Evolutionary conservation across 2,113 vertebrate species (phyloP).

Genomic region (Hipposideros armiger): DNA sequence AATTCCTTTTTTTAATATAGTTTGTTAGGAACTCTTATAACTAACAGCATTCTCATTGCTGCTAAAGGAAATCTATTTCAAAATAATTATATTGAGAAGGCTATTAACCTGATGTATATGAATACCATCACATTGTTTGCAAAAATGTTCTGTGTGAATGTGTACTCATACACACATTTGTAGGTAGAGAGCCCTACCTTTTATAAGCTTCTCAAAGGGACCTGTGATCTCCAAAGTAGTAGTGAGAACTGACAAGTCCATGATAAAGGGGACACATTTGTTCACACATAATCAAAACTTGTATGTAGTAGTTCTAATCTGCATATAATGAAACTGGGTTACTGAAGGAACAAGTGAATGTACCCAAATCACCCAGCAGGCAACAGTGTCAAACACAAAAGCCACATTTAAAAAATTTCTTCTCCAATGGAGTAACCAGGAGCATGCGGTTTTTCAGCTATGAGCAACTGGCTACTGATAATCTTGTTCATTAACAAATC

Average conservation of each 20-base stretch:
- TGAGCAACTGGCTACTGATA: constrained; percentile 77
- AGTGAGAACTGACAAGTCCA: not conserved
- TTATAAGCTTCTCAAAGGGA: not conserved
- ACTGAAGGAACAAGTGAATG: constrained; percentile 18
- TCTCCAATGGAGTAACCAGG: constrained; percentile 50
- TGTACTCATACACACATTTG: not conserved
- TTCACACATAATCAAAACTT: constrained; percentile 14
- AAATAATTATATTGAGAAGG: not conserved
- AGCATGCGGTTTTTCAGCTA: constrained; percentile 70
- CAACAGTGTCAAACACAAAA: constrained; percentile 56
- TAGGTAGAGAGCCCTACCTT: not conserved
- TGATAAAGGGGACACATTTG: not conserved
- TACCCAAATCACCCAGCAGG: constrained; percentile 44
- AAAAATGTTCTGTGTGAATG: not conserved
- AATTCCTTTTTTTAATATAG: not conserved
- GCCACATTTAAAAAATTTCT: constrained; percentile 51
- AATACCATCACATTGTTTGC: not conserved
- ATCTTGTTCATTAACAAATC: constrained; percentile 80
- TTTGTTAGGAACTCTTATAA: not conserved
- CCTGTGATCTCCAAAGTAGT: not conserved
- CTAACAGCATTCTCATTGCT: not conserved
- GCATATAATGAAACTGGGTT: constrained; percentile 6
- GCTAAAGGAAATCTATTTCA: not conserved
- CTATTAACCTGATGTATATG: not conserved
- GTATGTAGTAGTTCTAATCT: constrained; percentile 34